Base-by-base conservation (phyloP, 1,140 invertebrate genomes). In the Phymastichus coffea region DNA sequence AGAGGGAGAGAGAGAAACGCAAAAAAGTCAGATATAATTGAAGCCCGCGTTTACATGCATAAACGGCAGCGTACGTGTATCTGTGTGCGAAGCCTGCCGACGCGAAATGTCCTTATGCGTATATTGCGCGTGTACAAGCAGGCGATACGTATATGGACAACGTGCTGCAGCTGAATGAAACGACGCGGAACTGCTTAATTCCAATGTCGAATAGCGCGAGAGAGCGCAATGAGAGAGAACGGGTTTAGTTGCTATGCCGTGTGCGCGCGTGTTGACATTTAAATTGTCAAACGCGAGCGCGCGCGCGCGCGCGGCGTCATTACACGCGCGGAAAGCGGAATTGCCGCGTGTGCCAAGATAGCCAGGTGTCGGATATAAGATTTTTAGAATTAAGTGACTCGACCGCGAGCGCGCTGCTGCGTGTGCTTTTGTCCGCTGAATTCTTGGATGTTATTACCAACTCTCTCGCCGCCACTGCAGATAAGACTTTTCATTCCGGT, bases 131-230 rank as follows among this genome's bases (percentile, higher is more conserved):
- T 22, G 41, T 41, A 26, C n/a, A n/a, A 55, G 35, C 37, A 30
- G 47, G 43, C 52, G 46, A 58, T 47, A 41, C 23, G 41, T n/a
- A n/a, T 53, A 47, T 46, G 44, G 53, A 61, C 59, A 61, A 61
- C 63, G 58, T 64, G 58, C n/a, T n/a, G n/a, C 61, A 63, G 62
- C 54, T 60, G 63, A 64, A 57, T 60, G 49, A 38, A 57, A 49
- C 44, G 33, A 58, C 40, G 48, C 57, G 48, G 38, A 58, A 52
- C 57, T 58, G 28, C 25, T 58, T 52, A 52, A 58, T 58, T 58
- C 38, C 57, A 58, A 58, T 58, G 47, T 6, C 57, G n/a, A n/a
- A n/a, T n/a, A n/a, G 38, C 43, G 44, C 33, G 30, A 10, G 14
- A 43, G n/a, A n/a, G n/a, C n/a, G n/a, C n/a, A n/a, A n/a, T n/a